phyloP scores from a whole-genome alignment of 2,888 invertebrate species.

The Halictus ligatus region DNA sequence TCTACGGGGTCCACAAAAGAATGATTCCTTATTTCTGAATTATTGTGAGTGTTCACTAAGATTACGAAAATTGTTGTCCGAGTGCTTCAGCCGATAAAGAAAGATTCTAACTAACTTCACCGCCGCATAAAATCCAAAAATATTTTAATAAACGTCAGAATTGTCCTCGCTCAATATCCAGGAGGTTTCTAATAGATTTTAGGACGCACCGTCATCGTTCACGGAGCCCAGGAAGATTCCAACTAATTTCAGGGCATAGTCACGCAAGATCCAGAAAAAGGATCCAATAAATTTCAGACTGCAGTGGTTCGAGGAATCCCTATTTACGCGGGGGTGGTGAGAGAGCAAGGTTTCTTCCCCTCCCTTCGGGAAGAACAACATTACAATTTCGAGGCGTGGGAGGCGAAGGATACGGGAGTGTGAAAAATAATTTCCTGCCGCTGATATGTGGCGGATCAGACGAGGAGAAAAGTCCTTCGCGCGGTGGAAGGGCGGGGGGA shows the following conservation, averaged over 20 bases:
- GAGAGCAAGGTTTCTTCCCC: constrained; percentile 17
- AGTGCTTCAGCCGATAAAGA: no score
- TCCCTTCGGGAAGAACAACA: constrained; percentile 17
- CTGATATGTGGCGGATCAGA: constrained; percentile 77
- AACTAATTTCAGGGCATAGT: not conserved
- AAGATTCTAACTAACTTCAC: not conserved
- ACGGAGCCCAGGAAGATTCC: not conserved
- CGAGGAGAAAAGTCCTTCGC: constrained; percentile 67
- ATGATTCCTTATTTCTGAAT: not conserved
- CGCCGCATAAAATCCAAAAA: no score
- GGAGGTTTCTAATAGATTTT: not conserved
- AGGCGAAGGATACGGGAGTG: constrained; percentile 70
- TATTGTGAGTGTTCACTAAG: no score
- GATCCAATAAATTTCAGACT: not conserved
- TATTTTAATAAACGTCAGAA: no score
- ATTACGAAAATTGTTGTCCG: no score
- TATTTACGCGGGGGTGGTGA: not conserved
- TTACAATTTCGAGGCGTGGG: constrained; percentile 22
- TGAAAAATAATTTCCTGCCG: constrained; percentile 83
- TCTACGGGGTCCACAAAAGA: not conserved
- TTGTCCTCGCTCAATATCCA: no score
- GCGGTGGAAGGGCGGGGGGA: constrained; percentile 45
- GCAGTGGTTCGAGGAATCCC: constrained; percentile 15
- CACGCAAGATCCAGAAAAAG: not conserved
- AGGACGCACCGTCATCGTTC: not conserved